Evolutionary conservation across 2,888 invertebrate species (phyloP).

Genomic region (Acronicta leporina): DNA sequence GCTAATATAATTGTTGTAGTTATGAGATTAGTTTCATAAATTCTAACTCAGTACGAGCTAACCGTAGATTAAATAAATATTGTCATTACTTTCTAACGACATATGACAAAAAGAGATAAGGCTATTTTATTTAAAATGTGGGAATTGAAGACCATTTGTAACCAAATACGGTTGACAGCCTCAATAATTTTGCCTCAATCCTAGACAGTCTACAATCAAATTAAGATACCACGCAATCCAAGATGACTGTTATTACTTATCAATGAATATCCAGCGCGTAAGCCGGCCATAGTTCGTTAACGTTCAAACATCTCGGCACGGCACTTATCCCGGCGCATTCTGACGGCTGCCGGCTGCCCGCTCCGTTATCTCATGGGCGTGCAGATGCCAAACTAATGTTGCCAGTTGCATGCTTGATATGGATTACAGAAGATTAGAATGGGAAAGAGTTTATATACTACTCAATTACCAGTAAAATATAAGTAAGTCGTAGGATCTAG

Average conservation of each 20-base stretch:
- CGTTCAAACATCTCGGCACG: constrained; percentile 55
- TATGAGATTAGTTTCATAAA: no score
- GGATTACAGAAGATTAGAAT: background rate
- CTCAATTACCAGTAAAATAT: background rate
- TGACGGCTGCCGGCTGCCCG: constrained; percentile 47
- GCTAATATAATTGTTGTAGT: no score
- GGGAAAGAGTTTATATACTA: background rate
- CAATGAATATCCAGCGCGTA: constrained; percentile 57
- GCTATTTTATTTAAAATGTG: no score
- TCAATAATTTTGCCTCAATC: background rate
- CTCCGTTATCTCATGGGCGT: constrained; percentile 63
- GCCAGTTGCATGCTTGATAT: constrained; percentile 9
- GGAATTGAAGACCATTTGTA: no score
- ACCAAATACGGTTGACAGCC: no score
- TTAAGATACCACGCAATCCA: constrained; percentile 37
- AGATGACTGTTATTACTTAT: constrained; percentile 49
- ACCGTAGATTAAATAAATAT: no score
- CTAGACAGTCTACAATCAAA: constrained; percentile 20
- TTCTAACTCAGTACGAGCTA: no score
- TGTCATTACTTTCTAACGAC: no score
- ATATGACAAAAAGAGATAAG: no score
- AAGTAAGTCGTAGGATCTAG: no score
- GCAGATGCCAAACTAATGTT: constrained; percentile 55
- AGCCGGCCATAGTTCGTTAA: constrained; percentile 55
- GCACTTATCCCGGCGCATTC: constrained; percentile 62